These are phyloP conservation scores for Phoenicopterus ruber DNA, from an alignment of 2,113 vertebrate genomes.

Conservation along the genomic window DNA sequence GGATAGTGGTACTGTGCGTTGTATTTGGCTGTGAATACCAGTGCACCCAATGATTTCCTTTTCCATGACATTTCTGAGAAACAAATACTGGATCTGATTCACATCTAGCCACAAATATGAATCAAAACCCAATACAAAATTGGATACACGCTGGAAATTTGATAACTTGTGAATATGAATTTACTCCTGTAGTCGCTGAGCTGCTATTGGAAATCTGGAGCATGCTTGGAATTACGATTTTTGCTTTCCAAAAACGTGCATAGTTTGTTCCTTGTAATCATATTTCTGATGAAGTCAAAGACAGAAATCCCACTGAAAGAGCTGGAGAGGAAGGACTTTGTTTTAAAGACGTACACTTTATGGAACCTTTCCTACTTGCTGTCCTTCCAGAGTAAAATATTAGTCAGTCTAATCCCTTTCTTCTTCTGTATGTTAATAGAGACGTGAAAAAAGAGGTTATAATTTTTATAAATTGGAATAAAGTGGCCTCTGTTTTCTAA, in stretches of 20 bases:
- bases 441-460: background rate
- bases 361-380: conserved; percentile 38
- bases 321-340: conserved; percentile 7
- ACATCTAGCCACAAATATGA: conserved; percentile 55
- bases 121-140: conserved; percentile 51
- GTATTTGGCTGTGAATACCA: conserved; percentile 39
- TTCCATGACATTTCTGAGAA: conserved; percentile 62
- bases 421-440: background rate
- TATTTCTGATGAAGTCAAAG: conserved; percentile 49
- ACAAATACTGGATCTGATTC: conserved; percentile 53
- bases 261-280: conserved; percentile 26
- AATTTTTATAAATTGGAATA: conserved; percentile 35
- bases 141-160: conserved; percentile 18
- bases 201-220: conserved; percentile 59
- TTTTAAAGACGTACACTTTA: background rate
- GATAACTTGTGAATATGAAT: conserved; percentile 55
- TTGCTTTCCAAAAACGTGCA: conserved; percentile 61
- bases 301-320: conserved; percentile 33
- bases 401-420: conserved; percentile 10
- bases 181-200: conserved; percentile 28
- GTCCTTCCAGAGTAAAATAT: conserved; percentile 17
- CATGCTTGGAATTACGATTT: conserved; percentile 56
- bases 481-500: conserved; percentile 30
- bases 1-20: background rate
- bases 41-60: conserved; percentile 55